Base-by-base conservation (phyloP, 1,140 invertebrate species). In the Periplaneta americana region DNA sequence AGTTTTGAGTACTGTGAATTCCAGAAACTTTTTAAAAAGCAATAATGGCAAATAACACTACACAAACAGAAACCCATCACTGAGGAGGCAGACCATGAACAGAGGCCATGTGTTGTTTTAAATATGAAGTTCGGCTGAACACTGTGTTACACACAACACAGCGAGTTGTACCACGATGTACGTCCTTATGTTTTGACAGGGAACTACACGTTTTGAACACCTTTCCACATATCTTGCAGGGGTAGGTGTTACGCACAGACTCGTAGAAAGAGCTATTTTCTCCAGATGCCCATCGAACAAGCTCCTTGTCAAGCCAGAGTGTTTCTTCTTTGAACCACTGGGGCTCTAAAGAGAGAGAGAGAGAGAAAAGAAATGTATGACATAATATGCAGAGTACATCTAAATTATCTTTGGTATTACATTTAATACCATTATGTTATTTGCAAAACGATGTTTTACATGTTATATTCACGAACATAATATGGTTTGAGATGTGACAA, bases 121-220 rank as follows among this genome's bases (percentile, higher is more conserved):
- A 89, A 84, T 89, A 88, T 82, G 88, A 88, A 79, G 88, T 88
- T 84, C 88, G 87, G 85, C 88, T 90, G 82, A 90, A 86, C 81
- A 89, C 88, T 86, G 89, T 89, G 83, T 89, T 87, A 85, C 89
- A 90, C 82, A 89, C 88, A 36, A 88, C 88, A 83, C 89, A 90
- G 84, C 88, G 87, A 78, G 89, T 90, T 75, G 88, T 89, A 74
- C 89, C 89, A 83, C 88, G 89, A 86, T 90, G 89, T 86, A 89
- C 89, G 84, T 90, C 90, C 87, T 89, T 90, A 86, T 90, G 89
- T 85, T 90, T 90, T 86, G 89, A 90, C 86, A 90, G 88, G 84
- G 88, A 89, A 86, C 89, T 88, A 82, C 89, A 88, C 85, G 88
- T 89, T 88, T 88, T 89, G 87, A 89, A 88, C 79, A 87, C 86